A percentile compares a stretch with the other conserved stretches of the same genome.
These are phyloP conservation scores for Hylomyscus alleni DNA, from an alignment of 2,797 vertebrate species.

Conservation along the genomic window DNA sequence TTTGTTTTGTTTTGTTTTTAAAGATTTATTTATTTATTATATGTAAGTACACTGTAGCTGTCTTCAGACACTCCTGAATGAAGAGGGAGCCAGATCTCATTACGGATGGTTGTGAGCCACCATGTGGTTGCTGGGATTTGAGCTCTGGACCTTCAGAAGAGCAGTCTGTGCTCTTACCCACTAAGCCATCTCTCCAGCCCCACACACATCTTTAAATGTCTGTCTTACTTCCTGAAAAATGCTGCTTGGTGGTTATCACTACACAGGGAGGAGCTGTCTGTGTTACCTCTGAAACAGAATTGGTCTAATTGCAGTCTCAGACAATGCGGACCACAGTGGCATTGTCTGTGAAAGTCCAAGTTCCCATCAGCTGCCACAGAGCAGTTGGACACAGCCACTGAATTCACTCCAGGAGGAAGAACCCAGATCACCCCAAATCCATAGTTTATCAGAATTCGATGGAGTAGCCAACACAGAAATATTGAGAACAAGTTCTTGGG, in stretches of 20 bases:
- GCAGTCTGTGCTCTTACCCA: too few relatives aligned
- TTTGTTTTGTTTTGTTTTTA: too few relatives aligned
- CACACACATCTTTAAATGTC: background rate
- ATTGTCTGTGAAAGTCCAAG: background rate
- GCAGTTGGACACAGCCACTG: background rate
- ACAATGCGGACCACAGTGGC: background rate
- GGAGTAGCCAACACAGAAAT: background rate
- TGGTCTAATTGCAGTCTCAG: background rate
- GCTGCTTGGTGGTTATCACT: background rate
- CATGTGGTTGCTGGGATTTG: too few relatives aligned
- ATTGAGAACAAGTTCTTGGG: background rate
- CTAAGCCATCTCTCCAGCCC: too few relatives aligned
- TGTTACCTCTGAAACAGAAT: background rate
- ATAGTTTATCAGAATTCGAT: conserved; percentile 20
- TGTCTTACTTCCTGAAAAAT: conserved; percentile 6
- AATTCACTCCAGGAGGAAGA: background rate
- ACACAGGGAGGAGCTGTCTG: background rate
- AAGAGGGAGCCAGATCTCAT: too few relatives aligned
- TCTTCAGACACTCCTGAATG: too few relatives aligned
- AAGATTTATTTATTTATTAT: too few relatives aligned
- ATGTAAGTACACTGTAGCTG: too few relatives aligned
- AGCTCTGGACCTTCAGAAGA: too few relatives aligned
- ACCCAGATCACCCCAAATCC: background rate
- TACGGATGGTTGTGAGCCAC: too few relatives aligned
- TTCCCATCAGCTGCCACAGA: background rate